A percentile compares a stretch with the other conserved stretches of the same genome.
phyloP scores from a whole-genome alignment of 2,797 vertebrate species.

The Intellagama lesueurii region DNA sequence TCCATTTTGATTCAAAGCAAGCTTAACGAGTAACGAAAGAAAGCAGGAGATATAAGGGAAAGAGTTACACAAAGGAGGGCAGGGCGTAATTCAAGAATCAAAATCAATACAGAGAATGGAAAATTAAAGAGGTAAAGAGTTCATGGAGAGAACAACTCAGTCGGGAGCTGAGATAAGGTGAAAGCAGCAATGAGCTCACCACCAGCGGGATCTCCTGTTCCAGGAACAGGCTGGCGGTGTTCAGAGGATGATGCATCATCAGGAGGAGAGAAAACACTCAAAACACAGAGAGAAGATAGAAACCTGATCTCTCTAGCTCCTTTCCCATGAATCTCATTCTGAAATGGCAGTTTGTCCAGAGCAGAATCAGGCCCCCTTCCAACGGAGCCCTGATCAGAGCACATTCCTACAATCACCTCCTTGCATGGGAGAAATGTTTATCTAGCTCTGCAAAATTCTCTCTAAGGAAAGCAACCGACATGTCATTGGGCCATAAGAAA shows the following conservation, averaged over 20 bases:
- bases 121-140: constrained; percentile 16
- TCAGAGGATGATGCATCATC: not conserved
- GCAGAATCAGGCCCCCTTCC: not conserved
- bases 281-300: not conserved
- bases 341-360: not conserved
- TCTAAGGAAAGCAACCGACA: too few species aligned
- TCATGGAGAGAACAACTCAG: not conserved
- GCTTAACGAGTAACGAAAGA: not conserved
- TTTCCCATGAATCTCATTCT: too few species aligned
- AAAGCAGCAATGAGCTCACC: not conserved
- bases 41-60: not conserved
- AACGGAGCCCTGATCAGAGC: not conserved
- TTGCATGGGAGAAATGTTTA: not conserved
- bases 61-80: constrained; percentile 7
- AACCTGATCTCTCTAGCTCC: not conserved
- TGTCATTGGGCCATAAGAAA: too few species aligned
- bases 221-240: not conserved
- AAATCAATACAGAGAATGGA: constrained; percentile 14
- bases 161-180: not conserved
- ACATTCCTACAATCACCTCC: not conserved
- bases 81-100: not conserved
- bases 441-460: not conserved
- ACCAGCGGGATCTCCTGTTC: not conserved
- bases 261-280: not conserved
- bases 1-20: not conserved